A percentile compares a stretch with the other conserved stretches of the same genome.
phyloP scores from a whole-genome alignment of 2,888 invertebrate species.

The Neoitamus cyanurus region DNA sequence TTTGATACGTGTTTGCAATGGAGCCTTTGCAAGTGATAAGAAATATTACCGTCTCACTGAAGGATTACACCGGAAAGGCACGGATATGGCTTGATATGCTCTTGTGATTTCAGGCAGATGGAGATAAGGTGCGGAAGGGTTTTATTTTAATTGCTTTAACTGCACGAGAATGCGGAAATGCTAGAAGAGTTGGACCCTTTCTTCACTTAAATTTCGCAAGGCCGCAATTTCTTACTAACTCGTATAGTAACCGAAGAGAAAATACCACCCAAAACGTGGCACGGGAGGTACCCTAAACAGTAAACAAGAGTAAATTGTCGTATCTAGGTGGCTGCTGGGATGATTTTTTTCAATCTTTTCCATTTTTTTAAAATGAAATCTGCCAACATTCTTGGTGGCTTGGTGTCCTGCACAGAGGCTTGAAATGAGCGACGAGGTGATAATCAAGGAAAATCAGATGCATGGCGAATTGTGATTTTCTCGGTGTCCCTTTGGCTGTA shows the following conservation, averaged over 20 bases:
- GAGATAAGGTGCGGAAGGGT: background rate
- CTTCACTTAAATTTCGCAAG: too few species aligned
- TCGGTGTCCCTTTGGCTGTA: constrained; percentile 55
- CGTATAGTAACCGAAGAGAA: too few species aligned
- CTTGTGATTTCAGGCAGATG: background rate
- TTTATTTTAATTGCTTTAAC: background rate
- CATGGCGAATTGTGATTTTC: constrained; percentile 56
- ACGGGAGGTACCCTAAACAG: constrained; percentile 39
- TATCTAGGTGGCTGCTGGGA: background rate
- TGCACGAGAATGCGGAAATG: background rate
- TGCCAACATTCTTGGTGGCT: constrained; percentile 13
- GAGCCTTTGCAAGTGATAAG: background rate
- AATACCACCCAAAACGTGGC: constrained; percentile 51
- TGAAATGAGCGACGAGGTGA: constrained; percentile 49
- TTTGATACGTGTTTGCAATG: background rate
- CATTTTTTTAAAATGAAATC: background rate
- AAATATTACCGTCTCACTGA: background rate
- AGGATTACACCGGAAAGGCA: background rate
- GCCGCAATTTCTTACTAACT: too few species aligned
- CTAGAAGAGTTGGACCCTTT: too few species aligned
- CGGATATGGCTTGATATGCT: background rate
- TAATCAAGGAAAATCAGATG: constrained; percentile 52
- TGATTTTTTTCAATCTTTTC: background rate
- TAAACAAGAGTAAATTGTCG: constrained; percentile 7
- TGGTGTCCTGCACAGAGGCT: background rate